A percentile compares a stretch with the other conserved stretches of the same genome.
Conservation (phyloP, 1,140 invertebrate species). For the Drosophila setifemur region DNA sequence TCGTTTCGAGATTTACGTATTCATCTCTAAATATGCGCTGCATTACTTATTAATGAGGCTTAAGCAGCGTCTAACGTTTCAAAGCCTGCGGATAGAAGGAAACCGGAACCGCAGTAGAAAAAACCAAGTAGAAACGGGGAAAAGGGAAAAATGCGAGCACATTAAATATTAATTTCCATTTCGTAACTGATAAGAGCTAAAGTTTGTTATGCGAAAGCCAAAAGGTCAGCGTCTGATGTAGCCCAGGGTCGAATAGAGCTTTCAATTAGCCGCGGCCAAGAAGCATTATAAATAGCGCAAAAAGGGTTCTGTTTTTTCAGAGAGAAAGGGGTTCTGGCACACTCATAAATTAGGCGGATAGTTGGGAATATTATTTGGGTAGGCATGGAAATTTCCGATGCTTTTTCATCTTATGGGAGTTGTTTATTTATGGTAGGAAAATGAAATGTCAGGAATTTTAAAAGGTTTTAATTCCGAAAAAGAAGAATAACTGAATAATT, state of each 20-base stretch:
- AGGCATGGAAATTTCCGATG: not conserved
- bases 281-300: conserved; percentile 46
- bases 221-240: conserved; percentile 35
- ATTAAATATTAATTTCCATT: conserved; percentile 81
- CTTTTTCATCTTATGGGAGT: not conserved
- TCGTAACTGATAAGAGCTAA: conserved; percentile 69
- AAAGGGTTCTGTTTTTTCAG: conserved; percentile 11
- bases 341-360: conserved; percentile 30
- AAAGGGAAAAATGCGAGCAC: conserved; percentile 63
- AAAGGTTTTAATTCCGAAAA: too few relatives aligned
- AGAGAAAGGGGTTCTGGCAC: not conserved
- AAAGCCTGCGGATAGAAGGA: conserved; percentile 49
- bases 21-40: conserved; percentile 49
- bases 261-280: conserved; percentile 51
- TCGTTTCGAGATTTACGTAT: conserved; percentile 11
- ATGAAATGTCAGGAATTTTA: too few relatives aligned
- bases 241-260: conserved; percentile 31
- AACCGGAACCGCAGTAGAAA: conserved; percentile 20
- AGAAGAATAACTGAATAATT: too few relatives aligned
- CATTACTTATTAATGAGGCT: conserved; percentile 79
- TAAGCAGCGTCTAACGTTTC: conserved; percentile 78
- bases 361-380: conserved; percentile 4
- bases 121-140: not conserved
- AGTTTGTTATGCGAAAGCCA: conserved; percentile 36
- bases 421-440: conserved; percentile 5